A percentile compares a stretch with the other conserved stretches of the same genome.
These are phyloP conservation scores for Mesembrinibis cayennensis DNA, from an alignment of 2,113 vertebrate species.

Conservation along the genomic window DNA sequence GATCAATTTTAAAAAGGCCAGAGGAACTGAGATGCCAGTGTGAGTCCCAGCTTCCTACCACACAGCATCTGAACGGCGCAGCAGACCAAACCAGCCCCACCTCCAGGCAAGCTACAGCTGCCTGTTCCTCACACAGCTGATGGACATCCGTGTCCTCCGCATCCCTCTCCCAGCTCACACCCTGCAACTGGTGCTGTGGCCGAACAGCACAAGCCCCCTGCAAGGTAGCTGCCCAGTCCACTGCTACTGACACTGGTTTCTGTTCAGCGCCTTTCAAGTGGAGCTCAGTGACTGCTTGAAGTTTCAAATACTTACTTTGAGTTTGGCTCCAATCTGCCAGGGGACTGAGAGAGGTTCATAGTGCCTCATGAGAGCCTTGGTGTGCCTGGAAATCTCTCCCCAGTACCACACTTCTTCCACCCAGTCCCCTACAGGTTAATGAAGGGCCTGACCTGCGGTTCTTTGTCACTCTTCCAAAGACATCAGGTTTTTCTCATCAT, in stretches of 20 bases:
- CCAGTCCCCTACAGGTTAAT: neutral
- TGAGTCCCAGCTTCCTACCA: neutral
- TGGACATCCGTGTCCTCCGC: neutral
- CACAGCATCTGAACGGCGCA: neutral
- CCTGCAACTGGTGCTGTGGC: neutral
- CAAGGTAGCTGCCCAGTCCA: neutral
- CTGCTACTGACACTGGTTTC: neutral
- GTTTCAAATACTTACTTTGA: neutral
- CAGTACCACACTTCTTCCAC: neutral
- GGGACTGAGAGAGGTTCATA: neutral
- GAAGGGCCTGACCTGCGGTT: neutral
- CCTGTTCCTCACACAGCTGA: neutral
- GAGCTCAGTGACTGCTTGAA: neutral
- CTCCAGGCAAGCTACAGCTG: neutral
- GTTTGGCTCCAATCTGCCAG: neutral
- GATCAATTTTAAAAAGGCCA: neutral
- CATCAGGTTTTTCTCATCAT: neutral
- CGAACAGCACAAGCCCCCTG: rapidly evolving
- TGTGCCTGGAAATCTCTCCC: neutral
- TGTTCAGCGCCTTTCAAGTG: neutral
- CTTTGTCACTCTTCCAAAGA: neutral
- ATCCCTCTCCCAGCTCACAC: neutral
- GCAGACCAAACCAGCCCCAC: neutral
- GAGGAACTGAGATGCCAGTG: neutral
- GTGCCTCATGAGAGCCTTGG: neutral